Conservation (phyloP, 2,113 vertebrate genomes). For the Melospiza melodia region DNA sequence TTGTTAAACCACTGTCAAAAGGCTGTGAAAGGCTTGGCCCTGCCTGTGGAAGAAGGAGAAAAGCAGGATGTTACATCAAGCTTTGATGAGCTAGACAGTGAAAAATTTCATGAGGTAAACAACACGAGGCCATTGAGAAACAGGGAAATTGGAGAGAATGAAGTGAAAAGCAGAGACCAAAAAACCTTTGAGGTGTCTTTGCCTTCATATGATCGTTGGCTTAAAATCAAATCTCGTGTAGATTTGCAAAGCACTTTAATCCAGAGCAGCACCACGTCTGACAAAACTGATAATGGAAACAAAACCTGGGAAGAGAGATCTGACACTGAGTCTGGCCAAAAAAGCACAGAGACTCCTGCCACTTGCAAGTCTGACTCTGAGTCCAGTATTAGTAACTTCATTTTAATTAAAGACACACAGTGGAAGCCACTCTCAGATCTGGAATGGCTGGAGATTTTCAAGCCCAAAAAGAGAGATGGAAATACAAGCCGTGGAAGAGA, state of each 20-base stretch:
- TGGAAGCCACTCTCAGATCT: constrained; percentile 33
- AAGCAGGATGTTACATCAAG: constrained; percentile 29
- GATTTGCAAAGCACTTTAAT: not conserved
- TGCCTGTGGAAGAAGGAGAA: constrained; percentile 45
- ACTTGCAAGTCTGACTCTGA: not conserved
- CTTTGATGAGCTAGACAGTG: constrained; percentile 11
- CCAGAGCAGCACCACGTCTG: not conserved
- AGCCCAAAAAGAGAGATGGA: constrained; percentile 10
- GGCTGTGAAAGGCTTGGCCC: constrained; percentile 43
- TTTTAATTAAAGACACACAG: not conserved
- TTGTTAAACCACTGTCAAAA: constrained; percentile 2
- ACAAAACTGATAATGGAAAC: not conserved
- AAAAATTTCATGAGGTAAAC: not conserved
- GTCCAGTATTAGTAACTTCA: not conserved
- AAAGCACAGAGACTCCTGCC: not conserved
- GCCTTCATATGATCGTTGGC: not conserved
- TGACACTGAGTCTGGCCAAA: not conserved
- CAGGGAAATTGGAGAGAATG: not conserved
- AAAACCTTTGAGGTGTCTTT: not conserved
- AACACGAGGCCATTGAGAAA: not conserved
- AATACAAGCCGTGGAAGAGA: not conserved
- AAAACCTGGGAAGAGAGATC: not conserved
- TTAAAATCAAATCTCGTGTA: not conserved
- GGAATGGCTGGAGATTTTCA: constrained; percentile 72
- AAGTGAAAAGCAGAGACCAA: not conserved